phyloP scores from a whole-genome alignment of 2,113 vertebrate genomes.

The Tragulus kanchil region DNA sequence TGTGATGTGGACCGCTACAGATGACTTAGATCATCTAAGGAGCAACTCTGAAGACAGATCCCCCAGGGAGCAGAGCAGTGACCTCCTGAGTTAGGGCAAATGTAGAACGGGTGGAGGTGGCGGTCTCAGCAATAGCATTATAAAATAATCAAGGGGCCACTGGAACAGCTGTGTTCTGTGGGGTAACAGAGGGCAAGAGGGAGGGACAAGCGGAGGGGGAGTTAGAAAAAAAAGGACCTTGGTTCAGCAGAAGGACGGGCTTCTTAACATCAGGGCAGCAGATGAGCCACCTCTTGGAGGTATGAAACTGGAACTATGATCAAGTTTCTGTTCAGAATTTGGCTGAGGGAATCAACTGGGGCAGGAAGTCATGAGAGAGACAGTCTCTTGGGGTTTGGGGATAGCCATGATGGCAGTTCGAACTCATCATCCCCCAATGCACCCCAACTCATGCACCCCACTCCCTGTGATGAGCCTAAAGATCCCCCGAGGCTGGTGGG shows the following conservation, averaged over 20 bases:
- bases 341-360: background rate
- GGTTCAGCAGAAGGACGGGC: background rate
- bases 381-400: background rate
- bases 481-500: background rate
- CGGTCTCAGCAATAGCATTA: background rate
- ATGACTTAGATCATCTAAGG: background rate
- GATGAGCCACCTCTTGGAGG: background rate
- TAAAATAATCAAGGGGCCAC: background rate
- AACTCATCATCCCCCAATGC: slow-evolving; percentile 1
- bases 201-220: background rate
- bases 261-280: background rate
- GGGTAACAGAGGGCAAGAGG: background rate
- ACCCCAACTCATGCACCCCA: background rate
- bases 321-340: background rate
- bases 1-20: background rate
- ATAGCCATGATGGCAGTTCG: background rate
- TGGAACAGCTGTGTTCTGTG: background rate
- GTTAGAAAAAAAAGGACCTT: background rate
- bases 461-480: background rate
- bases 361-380: slow-evolving; percentile 6
- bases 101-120: background rate
- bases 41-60: background rate
- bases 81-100: background rate
- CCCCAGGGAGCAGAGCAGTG: background rate
- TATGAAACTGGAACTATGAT: background rate